phyloP scores from a whole-genome alignment of 2,888 invertebrate genomes.

The Gandaritis pyraliata region DNA sequence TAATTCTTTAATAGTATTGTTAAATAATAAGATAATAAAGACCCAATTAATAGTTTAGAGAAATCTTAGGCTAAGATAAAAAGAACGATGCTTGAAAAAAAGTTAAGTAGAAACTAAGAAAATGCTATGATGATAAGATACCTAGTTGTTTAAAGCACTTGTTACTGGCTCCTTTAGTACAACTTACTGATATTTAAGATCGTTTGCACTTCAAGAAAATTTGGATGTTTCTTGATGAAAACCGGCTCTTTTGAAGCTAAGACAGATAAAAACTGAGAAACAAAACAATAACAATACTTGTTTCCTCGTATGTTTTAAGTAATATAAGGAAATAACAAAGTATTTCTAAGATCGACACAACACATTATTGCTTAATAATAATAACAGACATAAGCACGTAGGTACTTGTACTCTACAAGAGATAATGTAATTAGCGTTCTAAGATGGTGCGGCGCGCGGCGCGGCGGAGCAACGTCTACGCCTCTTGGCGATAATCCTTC shows the following conservation, averaged over 20 bases:
- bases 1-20: slow-evolving; percentile 14
- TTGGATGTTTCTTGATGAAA: too few relatives aligned
- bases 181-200: too few relatives aligned
- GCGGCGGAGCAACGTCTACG: too few relatives aligned
- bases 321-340: not conserved
- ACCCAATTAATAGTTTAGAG: slow-evolving; percentile 32
- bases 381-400: too few relatives aligned
- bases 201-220: too few relatives aligned
- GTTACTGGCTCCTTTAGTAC: not conserved
- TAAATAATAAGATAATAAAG: slow-evolving; percentile 27
- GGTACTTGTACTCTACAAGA: too few relatives aligned
- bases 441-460: too few relatives aligned
- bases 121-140: not conserved
- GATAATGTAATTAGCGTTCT: too few relatives aligned
- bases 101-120: slow-evolving; percentile 1
- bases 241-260: too few relatives aligned
- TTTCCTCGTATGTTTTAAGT: not conserved
- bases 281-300: not conserved
- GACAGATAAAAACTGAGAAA: not conserved
- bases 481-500: too few relatives aligned
- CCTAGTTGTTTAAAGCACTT: too few relatives aligned
- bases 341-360: not conserved
- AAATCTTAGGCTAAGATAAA: slow-evolving; percentile 29
- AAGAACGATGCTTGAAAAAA: slow-evolving; percentile 13
- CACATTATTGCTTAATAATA: too few relatives aligned